phyloP scores from a whole-genome alignment of 2,797 vertebrate genomes.

The Cirrhinus mrigala region DNA sequence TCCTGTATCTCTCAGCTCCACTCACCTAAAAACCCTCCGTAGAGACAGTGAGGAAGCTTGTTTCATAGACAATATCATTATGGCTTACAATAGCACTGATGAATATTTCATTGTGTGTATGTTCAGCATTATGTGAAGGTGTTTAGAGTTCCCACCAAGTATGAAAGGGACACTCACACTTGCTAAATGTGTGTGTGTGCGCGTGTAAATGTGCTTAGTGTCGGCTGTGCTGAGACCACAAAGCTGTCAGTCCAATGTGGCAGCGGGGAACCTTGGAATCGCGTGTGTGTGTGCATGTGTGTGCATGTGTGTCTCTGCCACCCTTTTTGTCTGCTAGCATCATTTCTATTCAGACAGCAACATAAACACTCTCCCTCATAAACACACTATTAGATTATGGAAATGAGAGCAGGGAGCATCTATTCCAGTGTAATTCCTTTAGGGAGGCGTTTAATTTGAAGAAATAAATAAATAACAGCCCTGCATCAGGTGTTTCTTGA shows the following conservation, averaged over 20 bases:
- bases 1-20: constrained; percentile 53
- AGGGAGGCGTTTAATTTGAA: constrained; percentile 81
- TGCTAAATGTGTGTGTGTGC: constrained; percentile 45
- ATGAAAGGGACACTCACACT: constrained; percentile 47
- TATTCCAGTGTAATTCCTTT: constrained; percentile 79
- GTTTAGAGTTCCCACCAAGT: constrained; percentile 41
- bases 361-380: constrained; percentile 69
- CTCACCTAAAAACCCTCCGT: constrained; percentile 51
- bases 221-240: constrained; percentile 53
- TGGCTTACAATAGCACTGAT: constrained; percentile 52
- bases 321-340: constrained; percentile 57
- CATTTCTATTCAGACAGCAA: constrained; percentile 78
- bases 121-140: constrained; percentile 44
- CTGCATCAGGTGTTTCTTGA: constrained; percentile 59
- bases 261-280: constrained; percentile 32
- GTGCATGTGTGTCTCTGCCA: constrained; percentile 7
- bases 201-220: constrained; percentile 41
- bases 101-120: constrained; percentile 61
- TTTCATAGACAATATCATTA: constrained; percentile 57
- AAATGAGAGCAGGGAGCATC: constrained; percentile 76
- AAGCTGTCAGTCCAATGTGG: constrained; percentile 45
- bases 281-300: not conserved
- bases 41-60: constrained; percentile 44
- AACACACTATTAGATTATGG: constrained; percentile 82
- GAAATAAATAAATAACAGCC: constrained; percentile 78